Base-by-base conservation (phyloP, 2,888 invertebrate genomes). In the Troglohyphantes excavatus region DNA sequence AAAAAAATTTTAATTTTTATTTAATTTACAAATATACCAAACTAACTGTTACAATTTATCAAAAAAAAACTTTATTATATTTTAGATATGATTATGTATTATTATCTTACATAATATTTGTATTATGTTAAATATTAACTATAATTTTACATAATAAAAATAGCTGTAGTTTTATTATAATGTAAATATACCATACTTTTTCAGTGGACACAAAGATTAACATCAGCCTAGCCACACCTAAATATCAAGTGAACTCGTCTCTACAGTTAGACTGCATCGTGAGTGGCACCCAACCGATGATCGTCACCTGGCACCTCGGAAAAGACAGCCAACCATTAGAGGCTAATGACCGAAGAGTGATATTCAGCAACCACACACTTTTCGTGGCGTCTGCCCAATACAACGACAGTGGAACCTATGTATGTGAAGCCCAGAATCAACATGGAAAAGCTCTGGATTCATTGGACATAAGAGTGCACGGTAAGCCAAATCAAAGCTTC, bases 341-440 rank as follows among this genome's bases (percentile, higher is more conserved):
- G 21, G 91, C 91, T 11, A 90, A 91, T 39, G 84, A 91, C 3
- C 90, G 92, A 17, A 92, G 92, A 43, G 75, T 90, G 21, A 92
- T 93, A 5, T 92, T 92, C 73, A 90, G 91, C 91, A 95, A 96
- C 70, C 94, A 96, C 92, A 95, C 96, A 17, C 94, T 98, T 92
- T 94, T 95, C 27, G 95, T 98, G 78, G 93, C 94, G 39, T 94
- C 95, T 78, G 95, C 96, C 17, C 94, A 94, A 61, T 93, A 94
- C 73, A 94, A 94, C 39, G 98, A 98, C 94, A 95, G 96, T 67
- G 98, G 98, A 61, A 94, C 94, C 91, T 98, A 98, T 93, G 95
- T 95, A 75, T 98, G 98, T 93, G 96, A 96, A 93, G 98, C 97
- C 1, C 94, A 94, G 91, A 98, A 98, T 94, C 94, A 95, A 0